These are phyloP conservation scores for Epizoanthus ramosus DNA, from an alignment of 92 coral and sea anemone genomes.

Conservation along the genomic window DNA sequence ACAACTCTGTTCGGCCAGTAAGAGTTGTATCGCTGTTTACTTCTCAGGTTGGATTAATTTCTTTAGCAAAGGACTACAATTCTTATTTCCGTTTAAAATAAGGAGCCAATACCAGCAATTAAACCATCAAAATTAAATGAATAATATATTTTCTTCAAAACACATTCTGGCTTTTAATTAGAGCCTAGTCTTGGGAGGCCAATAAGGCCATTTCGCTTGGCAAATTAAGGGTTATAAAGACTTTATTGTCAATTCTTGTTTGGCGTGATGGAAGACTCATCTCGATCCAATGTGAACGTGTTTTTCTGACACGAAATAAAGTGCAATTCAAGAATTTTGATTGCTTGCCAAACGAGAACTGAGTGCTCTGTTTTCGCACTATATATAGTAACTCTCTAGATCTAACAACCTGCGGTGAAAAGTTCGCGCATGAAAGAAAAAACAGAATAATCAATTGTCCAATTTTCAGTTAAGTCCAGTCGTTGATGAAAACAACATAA, in stretches of 20 bases:
- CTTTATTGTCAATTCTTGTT: background rate
- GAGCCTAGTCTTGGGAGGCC: background rate
- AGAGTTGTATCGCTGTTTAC: conserved; percentile 8
- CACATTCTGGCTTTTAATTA: conserved; percentile 26
- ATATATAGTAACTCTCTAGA: too few species aligned
- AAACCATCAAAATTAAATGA: conserved; percentile 56
- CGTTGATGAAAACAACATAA: background rate
- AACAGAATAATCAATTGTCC: too few species aligned
- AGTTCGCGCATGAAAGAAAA: too few species aligned
- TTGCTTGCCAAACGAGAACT: background rate
- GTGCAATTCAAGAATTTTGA: background rate
- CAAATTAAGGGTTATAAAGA: background rate
- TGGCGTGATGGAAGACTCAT: background rate
- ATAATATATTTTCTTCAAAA: conserved; percentile 54
- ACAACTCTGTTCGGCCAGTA: background rate
- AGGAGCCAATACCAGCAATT: conserved; percentile 43
- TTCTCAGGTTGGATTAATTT: background rate
- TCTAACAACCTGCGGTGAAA: too few species aligned
- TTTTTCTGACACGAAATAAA: background rate
- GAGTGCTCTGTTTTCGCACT: too few species aligned
- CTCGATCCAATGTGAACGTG: background rate
- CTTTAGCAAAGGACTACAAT: background rate
- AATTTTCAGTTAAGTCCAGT: too few species aligned
- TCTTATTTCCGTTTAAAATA: background rate
- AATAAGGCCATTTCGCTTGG: background rate